Conservation (phyloP, 2,797 vertebrate genomes). For the Tolypeutes matacus region DNA sequence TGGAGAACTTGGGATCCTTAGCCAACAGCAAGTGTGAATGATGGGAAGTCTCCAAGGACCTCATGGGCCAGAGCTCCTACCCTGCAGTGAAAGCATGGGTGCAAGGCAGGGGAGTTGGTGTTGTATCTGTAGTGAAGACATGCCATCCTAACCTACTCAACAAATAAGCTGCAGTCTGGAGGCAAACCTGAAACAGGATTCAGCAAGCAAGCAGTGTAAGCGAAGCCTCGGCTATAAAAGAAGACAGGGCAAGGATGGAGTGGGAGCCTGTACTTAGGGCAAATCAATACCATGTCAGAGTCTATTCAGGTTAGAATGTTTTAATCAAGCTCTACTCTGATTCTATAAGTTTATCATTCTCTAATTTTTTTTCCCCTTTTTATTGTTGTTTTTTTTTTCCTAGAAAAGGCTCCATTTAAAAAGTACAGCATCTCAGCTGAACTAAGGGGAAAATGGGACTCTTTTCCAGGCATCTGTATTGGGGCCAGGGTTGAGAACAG, state of each 20-base stretch:
- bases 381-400: constrained; percentile 48
- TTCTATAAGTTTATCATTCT: constrained; percentile 37
- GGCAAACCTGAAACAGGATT: not conserved
- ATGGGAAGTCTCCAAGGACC: not conserved
- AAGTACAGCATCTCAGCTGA: constrained; percentile 63
- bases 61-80: not conserved
- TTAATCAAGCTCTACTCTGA: not conserved
- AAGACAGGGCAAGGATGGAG: not conserved
- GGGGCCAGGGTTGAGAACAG: not conserved
- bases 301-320: not conserved
- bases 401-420: constrained; percentile 56
- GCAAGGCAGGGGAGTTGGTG: accelerated
- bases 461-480: constrained; percentile 43
- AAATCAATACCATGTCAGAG: not conserved
- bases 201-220: not conserved
- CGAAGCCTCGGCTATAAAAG: not conserved
- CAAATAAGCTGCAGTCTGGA: not conserved
- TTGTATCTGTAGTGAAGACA: not conserved
- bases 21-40: not conserved
- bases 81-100: not conserved
- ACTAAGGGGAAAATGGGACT: constrained; percentile 45
- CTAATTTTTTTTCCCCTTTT: constrained; percentile 68
- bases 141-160: not conserved
- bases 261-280: not conserved
- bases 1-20: not conserved